These are phyloP conservation scores for Crepidodera aurea DNA, from an alignment of 2,888 invertebrate species.

Conservation along the genomic window DNA sequence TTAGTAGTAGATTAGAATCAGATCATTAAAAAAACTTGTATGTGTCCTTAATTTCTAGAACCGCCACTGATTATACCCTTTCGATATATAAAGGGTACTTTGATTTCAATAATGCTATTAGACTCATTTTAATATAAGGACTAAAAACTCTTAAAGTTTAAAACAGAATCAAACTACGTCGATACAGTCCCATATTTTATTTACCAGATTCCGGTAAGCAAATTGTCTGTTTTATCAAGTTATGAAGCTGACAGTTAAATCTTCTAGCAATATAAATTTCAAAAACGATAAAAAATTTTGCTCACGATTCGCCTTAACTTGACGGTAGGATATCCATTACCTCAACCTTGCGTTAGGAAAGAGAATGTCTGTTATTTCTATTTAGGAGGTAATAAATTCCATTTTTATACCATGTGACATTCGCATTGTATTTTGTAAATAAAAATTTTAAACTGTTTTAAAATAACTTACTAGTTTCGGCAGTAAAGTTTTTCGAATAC, in stretches of 20 bases:
- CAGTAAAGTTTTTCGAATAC: too few relatives aligned
- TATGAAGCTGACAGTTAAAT: slow-evolving; percentile 16
- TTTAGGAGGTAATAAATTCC: not conserved
- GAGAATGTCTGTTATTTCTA: slow-evolving; percentile 10
- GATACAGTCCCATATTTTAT: not conserved
- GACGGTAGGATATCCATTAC: slow-evolving; percentile 14
- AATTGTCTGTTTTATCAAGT: slow-evolving; percentile 15
- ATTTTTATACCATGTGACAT: not conserved
- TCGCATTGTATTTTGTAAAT: too few relatives aligned
- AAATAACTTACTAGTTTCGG: too few relatives aligned
- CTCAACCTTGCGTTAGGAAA: slow-evolving; percentile 12
- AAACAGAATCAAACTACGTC: not conserved
- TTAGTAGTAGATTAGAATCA: too few relatives aligned
- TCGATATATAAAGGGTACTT: too few relatives aligned
- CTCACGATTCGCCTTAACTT: slow-evolving; percentile 6
- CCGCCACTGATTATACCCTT: too few relatives aligned
- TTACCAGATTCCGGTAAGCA: slow-evolving; percentile 11
- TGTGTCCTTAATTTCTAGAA: too few relatives aligned
- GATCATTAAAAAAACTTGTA: too few relatives aligned
- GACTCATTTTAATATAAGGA: too few relatives aligned
- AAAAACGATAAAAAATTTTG: slow-evolving; percentile 5
- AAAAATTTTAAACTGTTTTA: too few relatives aligned
- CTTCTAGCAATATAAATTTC: slow-evolving; percentile 11
- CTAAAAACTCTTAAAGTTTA: too few relatives aligned
- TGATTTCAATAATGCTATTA: too few relatives aligned